Evolutionary conservation across 1,140 invertebrate species (phyloP), one percentile per base, ranked within the genome.

Genomic region (Neodiprion pinetum): DNA sequence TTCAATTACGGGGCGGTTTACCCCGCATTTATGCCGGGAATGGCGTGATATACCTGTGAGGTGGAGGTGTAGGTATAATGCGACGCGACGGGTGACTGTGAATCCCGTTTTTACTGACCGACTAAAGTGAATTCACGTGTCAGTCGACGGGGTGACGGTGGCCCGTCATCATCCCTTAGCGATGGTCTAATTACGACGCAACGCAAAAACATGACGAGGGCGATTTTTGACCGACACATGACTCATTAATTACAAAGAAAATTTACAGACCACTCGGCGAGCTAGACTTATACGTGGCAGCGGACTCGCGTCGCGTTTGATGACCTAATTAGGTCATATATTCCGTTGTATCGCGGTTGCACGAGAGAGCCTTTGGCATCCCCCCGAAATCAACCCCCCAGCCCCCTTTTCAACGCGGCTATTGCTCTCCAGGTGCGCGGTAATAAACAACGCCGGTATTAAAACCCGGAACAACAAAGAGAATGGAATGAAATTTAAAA

Each of bases 101-200:
- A 61, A 61, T 61, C 53, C 53, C 53, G 11, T 61, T 61, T 61
- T 61, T 61, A 61, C 53, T 61, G 53, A 61, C 53, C 53, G 53
- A 14, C 53, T 61, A 61, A 61, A 61, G 53, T 61, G 53, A 61
- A 61, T 61, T 61, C n/a, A 61, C 53, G 53, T 61, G 53, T 61
- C 53, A 61, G 28, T 40, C 5, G 28, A 40, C 28, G 28, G 28
- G 28, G 28, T 40, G 28, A 5, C 53, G n/a, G 11, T 5, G 0
- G 4, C 8, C 53, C 8, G 53, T 61, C 53, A 61, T 61, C n/a
- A 40, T 17, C 53, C 11, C n/a, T 14, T 17, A 61, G 53, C 53
- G 53, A 9, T 61, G 53, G 11, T 61, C 28, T 40, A 12, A 61
- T 61, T 61, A 61, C 53, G 53, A 61, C 53, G n/a, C 11, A 61